Percentiles rank a stretch among this genome's conserved stretches.
Evolutionary conservation across 92 coral and sea anemone genomes (phyloP).

Genomic region (Parazoanthus darwini): DNA sequence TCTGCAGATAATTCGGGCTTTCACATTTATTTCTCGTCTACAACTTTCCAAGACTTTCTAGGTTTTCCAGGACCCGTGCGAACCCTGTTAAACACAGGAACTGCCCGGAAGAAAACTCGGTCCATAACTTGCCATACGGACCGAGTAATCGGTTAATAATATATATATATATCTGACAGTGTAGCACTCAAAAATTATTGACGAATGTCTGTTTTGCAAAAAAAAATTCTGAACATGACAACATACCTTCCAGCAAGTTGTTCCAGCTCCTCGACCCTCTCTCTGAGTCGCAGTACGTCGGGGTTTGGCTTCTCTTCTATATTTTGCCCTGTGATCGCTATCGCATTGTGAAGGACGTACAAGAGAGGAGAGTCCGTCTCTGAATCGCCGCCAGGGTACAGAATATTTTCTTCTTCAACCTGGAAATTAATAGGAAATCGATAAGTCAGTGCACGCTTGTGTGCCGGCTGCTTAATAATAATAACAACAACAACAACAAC

Average conservation of each 20-base stretch:
- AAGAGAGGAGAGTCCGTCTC: conserved; percentile 60
- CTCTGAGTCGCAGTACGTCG: conserved; percentile 55
- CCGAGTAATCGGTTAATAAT: too few relatives aligned
- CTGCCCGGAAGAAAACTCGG: too few relatives aligned
- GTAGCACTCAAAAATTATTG: too few relatives aligned
- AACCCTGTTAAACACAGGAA: too few relatives aligned
- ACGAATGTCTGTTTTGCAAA: background rate
- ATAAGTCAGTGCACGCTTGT: background rate
- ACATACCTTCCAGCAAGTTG: conserved; percentile 82
- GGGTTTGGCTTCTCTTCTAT: conserved; percentile 69
- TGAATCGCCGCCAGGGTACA: conserved; percentile 49
- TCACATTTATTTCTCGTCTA: too few relatives aligned
- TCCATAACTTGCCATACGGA: too few relatives aligned
- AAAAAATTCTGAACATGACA: background rate
- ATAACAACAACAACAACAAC: too few relatives aligned
- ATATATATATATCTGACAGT: too few relatives aligned
- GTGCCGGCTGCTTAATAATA: background rate
- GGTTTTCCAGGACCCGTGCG: too few relatives aligned
- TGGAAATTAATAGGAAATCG: conserved; percentile 10
- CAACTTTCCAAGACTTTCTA: too few relatives aligned
- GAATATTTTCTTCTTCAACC: conserved; percentile 76
- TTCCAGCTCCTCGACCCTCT: conserved; percentile 58
- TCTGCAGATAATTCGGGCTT: too few relatives aligned
- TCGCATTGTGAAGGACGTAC: conserved; percentile 82
- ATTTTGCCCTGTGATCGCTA: conserved; percentile 72